Evolutionary conservation across 2,797 vertebrate genomes (phyloP).

Genomic region (Pantherophis vulpinus): DNA sequence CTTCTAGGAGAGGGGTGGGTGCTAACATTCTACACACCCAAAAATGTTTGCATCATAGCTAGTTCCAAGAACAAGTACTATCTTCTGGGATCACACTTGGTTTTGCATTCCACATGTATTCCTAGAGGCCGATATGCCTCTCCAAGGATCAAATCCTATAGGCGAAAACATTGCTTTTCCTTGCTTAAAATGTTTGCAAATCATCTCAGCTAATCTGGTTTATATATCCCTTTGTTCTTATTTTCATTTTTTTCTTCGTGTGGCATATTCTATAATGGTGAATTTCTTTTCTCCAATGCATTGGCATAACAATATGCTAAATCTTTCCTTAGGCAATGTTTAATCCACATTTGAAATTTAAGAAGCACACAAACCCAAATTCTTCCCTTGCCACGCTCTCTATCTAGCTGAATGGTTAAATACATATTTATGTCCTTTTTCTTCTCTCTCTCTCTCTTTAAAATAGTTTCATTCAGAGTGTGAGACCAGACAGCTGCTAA

Average conservation of each 20-base stretch:
- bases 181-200: neutral
- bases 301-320: slow-evolving; percentile 16
- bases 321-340: slow-evolving; percentile 15
- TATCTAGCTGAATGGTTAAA: slow-evolving; percentile 18
- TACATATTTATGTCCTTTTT: slow-evolving; percentile 19
- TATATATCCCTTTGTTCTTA: neutral
- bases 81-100: neutral
- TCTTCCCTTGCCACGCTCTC: neutral
- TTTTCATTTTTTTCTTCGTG: neutral
- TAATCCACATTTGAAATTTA: slow-evolving; percentile 28
- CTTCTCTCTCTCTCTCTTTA: neutral
- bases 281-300: neutral
- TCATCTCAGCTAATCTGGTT: neutral
- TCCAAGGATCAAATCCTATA: neutral
- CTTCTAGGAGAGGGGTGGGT: too few species aligned
- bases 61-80: too few species aligned
- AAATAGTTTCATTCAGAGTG: slow-evolving; percentile 7
- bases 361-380: neutral
- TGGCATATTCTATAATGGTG: neutral
- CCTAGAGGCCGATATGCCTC: neutral
- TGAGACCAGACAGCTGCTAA: neutral
- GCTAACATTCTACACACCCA: too few species aligned
- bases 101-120: neutral
- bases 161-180: neutral
- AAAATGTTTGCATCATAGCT: neutral